Base-by-base conservation (phyloP, 2,113 vertebrate species). In the Epinephelus cyanopodus region DNA sequence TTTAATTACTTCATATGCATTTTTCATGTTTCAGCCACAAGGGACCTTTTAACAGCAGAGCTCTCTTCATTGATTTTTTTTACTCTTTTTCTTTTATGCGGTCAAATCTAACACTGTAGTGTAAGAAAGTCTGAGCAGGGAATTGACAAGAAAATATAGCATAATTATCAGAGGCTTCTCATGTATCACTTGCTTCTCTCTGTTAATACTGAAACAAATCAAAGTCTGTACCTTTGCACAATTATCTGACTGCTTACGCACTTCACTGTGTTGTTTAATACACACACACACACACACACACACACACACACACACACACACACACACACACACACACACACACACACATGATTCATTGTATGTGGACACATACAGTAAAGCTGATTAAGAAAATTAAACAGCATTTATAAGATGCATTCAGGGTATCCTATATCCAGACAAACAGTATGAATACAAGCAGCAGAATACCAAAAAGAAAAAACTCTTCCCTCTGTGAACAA, bases 201-300 rank as follows among this genome's bases (percentile, higher is more conserved):
- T 61, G 72, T 79, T 89, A 89, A 90, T 90, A 84, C 67, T 67
- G 71, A 79, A 65, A 73, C 63, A 70, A 84, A 87, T 63, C 56
- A 6, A 45, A 45, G 42, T 12, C 42, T 11, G 42, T 2, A 45
- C 42, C 11, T 45, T 12, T 45, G 8, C 42, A 45, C 11, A 2
- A 45, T 45, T 45, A 3, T 45, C 42, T 10, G 9, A 45, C 42
- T 45, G 42, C 11, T 45, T 12, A 45, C 8, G 12, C 11, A 45
- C 8, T 10, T 10, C 42, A 45, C 11, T 45, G 42, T 45, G 9
- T 9, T 42, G 39, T 10, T 42, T 7, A 9, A 9, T 5, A 42
- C 10, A 42, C 10, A 42, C 10, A 42, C 9, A 42, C 9, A 42
- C 9, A 42, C 39, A 42, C 29, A 29, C 29, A 29, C 29, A 29